Conservation (phyloP, 2,113 vertebrate genomes). For the Fregata magnificens region DNA sequence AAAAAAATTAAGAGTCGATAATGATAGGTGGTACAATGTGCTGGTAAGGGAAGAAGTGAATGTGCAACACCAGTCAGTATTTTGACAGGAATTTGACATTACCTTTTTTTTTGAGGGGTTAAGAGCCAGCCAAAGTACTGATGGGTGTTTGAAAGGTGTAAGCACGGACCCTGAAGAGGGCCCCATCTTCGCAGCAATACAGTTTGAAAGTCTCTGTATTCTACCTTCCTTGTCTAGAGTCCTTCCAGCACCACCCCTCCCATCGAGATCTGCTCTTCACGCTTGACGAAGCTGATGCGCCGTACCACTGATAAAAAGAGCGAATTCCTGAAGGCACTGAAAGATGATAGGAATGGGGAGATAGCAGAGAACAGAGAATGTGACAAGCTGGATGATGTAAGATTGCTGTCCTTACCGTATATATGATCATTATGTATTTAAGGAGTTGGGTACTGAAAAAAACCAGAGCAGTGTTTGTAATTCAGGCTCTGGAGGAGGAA, state of each 20-base stretch:
- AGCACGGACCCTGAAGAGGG: not conserved
- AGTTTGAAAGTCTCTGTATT: not conserved
- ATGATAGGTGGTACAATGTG: not conserved
- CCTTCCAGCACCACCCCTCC: conserved; percentile 95
- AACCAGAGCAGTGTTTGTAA: not conserved
- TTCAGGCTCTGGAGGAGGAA: not conserved
- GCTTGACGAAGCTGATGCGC: conserved; percentile 92
- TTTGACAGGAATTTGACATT: not conserved
- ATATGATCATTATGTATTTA: not conserved
- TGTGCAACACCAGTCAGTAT: not conserved
- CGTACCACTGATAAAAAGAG: conserved; percentile 94
- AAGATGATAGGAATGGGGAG: conserved; percentile 92
- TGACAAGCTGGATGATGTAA: conserved; percentile 87
- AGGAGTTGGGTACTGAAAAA: not conserved
- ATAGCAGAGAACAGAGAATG: conserved; percentile 88
- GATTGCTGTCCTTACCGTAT: not conserved
- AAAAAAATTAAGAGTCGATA: not conserved
- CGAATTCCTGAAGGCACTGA: conserved; percentile 92
- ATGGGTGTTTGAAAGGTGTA: not conserved
- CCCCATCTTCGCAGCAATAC: not conserved
- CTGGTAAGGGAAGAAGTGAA: not conserved
- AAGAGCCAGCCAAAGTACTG: not conserved
- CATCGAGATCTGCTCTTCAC: conserved; percentile 92
- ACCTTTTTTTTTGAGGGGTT: not conserved
- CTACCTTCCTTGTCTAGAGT: conserved; percentile 71